Conservation (phyloP, 2,888 invertebrate genomes). For the Sinopyrophorus schimmeli region DNA sequence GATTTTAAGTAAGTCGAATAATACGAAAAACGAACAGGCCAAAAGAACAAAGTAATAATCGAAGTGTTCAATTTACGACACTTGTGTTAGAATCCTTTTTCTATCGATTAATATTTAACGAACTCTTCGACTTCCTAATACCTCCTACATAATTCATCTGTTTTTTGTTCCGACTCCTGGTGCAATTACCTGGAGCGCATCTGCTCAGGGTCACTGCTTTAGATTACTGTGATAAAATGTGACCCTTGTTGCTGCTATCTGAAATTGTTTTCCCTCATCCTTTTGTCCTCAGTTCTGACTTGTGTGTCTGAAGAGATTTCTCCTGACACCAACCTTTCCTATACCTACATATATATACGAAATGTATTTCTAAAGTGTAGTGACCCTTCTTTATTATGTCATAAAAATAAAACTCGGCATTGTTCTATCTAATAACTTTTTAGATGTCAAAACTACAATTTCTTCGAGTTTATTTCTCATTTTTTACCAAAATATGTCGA, state of each 20-base stretch:
- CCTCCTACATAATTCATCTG: conserved; percentile 40
- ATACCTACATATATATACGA: background rate
- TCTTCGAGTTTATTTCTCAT: too few relatives aligned
- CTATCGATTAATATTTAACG: conserved; percentile 33
- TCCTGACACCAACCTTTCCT: conserved; percentile 6
- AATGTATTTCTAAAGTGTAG: background rate
- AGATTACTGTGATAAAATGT: conserved; percentile 38
- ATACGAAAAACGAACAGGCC: too few relatives aligned
- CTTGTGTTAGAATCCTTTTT: too few relatives aligned
- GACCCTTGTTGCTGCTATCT: conserved; percentile 26
- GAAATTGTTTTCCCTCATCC: conserved; percentile 27
- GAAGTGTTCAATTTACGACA: too few relatives aligned
- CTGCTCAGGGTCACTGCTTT: conserved; percentile 39
- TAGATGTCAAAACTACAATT: too few relatives aligned
- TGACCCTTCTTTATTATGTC: background rate
- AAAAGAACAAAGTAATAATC: too few relatives aligned
- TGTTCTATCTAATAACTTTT: too few relatives aligned
- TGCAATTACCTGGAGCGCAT: conserved; percentile 42
- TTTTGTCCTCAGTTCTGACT: conserved; percentile 18
- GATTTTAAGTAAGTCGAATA: too few relatives aligned
- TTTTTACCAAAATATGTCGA: too few relatives aligned
- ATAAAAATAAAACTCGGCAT: too few relatives aligned
- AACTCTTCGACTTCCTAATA: conserved; percentile 35
- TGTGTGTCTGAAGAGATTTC: conserved; percentile 18
- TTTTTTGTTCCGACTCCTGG: conserved; percentile 38